Percentiles rank a stretch among this genome's conserved stretches.
Conservation (phyloP, 2,113 vertebrate genomes). For the Atractosteus spatula region DNA sequence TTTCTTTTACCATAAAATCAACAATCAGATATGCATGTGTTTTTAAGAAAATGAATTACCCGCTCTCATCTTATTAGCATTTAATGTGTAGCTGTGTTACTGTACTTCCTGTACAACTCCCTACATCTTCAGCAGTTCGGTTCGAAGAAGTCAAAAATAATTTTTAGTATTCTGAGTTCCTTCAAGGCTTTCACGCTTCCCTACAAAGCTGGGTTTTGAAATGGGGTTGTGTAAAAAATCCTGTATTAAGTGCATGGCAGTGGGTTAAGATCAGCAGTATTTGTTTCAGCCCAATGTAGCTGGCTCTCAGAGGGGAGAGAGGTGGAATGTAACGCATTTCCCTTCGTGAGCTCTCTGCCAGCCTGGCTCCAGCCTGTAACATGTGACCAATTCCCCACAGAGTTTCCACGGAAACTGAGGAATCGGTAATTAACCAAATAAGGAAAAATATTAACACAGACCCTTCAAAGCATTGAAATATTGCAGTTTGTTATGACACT, state of each 20-base stretch:
- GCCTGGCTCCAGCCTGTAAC: conserved; percentile 35
- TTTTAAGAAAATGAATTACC: no score
- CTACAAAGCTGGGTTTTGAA: conserved; percentile 6
- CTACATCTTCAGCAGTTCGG: neutral
- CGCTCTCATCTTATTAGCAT: no score
- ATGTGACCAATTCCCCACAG: conserved; percentile 34
- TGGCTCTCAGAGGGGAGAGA: conserved; percentile 37
- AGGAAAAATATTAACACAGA: conserved; percentile 42
- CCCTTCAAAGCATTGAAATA: conserved; percentile 29
- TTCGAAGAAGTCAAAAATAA: neutral
- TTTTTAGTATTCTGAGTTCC: neutral
- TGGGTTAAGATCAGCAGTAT: conserved; percentile 20
- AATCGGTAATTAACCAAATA: conserved; percentile 38
- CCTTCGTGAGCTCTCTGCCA: conserved; percentile 43
- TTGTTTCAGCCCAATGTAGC: conserved; percentile 25
- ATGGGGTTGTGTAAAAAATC: conserved; percentile 15
- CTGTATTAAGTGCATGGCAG: neutral
- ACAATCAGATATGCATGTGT: conserved; percentile 6
- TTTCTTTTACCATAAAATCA: conserved; percentile 20
- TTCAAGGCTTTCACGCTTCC: neutral
- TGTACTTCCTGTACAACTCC: neutral
- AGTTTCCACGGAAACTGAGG: conserved; percentile 30
- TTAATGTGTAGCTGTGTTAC: no score
- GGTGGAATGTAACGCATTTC: conserved; percentile 50
- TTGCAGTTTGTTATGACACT: conserved; percentile 40